Conservation (phyloP, 2,797 vertebrate genomes). For the Streptopelia turtur region DNA sequence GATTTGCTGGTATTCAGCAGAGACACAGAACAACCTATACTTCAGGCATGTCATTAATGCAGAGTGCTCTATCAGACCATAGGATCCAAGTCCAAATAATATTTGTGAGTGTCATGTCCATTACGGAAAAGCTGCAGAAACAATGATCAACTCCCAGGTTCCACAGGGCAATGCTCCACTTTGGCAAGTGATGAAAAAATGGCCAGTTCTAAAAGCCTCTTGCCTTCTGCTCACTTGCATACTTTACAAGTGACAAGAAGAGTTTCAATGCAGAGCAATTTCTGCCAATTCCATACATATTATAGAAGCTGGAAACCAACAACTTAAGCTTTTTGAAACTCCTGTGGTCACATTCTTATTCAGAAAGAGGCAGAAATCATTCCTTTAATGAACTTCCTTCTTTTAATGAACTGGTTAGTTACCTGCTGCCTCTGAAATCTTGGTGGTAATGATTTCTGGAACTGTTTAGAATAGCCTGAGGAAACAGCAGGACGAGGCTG, state of each 20-base stretch:
- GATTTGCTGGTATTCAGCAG: neutral
- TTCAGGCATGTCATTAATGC: neutral
- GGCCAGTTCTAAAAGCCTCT: neutral
- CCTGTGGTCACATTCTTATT: neutral
- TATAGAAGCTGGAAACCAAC: neutral
- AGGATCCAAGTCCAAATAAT: neutral
- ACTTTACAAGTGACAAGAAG: neutral
- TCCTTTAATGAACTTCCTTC: neutral
- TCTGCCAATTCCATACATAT: neutral
- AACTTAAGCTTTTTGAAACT: neutral
- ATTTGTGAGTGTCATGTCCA: neutral
- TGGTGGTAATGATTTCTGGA: conserved; percentile 97
- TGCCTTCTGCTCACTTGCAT: neutral
- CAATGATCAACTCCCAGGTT: neutral
- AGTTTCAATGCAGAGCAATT: neutral
- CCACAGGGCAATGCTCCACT: neutral
- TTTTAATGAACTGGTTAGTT: conserved; percentile 14
- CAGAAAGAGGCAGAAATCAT: neutral
- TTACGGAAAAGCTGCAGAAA: neutral
- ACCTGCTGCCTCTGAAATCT: conserved; percentile 99
- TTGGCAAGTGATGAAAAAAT: neutral
- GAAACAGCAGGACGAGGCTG: conserved; percentile 90
- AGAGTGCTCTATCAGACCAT: neutral
- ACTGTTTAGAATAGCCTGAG: conserved; percentile 98
- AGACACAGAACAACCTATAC: neutral